Evolutionary conservation across 2,888 invertebrate species (phyloP).

Genomic region (Protodeltote pygarga): DNA sequence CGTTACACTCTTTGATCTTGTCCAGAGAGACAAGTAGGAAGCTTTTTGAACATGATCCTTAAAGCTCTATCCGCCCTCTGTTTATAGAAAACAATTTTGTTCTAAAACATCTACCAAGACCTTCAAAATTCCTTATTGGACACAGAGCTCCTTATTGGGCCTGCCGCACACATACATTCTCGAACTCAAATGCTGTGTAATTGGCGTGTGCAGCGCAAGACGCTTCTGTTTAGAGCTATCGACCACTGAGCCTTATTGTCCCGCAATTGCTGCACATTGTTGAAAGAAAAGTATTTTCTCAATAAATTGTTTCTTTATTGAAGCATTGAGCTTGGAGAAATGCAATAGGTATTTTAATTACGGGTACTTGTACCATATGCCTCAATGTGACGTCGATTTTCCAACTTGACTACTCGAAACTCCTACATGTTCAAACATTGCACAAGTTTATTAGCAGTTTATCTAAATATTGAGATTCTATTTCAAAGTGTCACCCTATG

Average conservation of each 20-base stretch:
- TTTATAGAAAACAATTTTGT: conserved; percentile 1
- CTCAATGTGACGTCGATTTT: background rate
- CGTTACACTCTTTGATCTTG: background rate
- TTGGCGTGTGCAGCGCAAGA: conserved; percentile 50
- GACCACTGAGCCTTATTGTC: conserved; percentile 29
- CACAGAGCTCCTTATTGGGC: conserved; percentile 42
- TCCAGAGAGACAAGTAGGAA: background rate
- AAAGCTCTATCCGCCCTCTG: background rate
- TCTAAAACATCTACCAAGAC: background rate
- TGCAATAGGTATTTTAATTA: conserved; percentile 1
- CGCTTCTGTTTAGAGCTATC: conserved; percentile 45
- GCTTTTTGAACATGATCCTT: background rate
- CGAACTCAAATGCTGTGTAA: conserved; percentile 52
- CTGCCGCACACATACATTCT: conserved; percentile 45
- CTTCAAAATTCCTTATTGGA: conserved; percentile 34
- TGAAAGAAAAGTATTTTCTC: conserved; percentile 15
- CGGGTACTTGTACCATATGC: no score
- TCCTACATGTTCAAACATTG: no score
- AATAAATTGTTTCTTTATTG: conserved; percentile 21
- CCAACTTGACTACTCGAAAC: background rate
- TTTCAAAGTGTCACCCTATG: conserved; percentile 21
- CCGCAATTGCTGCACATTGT: conserved; percentile 42
- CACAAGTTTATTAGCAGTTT: no score
- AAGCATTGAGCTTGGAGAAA: conserved; percentile 7
- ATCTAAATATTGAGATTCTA: conserved; percentile 1